These are phyloP conservation scores for Bombus cullumanus DNA, from an alignment of 1,140 invertebrate genomes.

Conservation along the genomic window DNA sequence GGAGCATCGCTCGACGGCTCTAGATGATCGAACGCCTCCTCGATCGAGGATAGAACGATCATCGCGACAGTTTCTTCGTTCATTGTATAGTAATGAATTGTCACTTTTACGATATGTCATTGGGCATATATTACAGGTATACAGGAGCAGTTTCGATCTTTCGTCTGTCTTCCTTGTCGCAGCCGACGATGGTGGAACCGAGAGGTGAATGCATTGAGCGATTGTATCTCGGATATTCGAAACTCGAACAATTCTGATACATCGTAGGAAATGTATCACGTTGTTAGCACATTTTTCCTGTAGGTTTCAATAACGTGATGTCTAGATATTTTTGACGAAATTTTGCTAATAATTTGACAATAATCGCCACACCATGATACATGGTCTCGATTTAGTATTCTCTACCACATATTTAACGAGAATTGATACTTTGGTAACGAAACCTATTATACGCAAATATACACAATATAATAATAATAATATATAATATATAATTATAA, in stretches of 20 bases:
- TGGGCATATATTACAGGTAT: not conserved
- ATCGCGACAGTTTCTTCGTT: not conserved
- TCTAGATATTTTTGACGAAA: not conserved
- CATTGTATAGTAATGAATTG: not conserved
- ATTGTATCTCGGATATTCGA: not conserved
- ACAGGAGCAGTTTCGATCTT: not conserved
- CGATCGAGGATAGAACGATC: not conserved
- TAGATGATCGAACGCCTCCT: not conserved
- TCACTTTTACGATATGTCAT: not conserved
- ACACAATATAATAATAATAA: too few relatives aligned
- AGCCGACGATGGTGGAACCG: not conserved
- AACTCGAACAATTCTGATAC: not conserved
- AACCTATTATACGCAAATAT: too few relatives aligned
- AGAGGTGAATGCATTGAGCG: not conserved
- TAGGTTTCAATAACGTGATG: not conserved
- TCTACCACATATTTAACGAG: not conserved
- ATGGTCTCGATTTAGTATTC: not conserved
- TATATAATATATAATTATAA: too few relatives aligned
- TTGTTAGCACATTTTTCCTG: not conserved
- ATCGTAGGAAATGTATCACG: too few relatives aligned
- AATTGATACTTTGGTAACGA: not conserved
- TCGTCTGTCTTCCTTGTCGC: not conserved
- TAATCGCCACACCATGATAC: not conserved
- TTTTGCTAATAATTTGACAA: not conserved
- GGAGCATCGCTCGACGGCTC: not conserved